A percentile compares a stretch with the other conserved stretches of the same genome.
Conservation (phyloP, 2,797 vertebrate genomes). For the Onychomys torridus region DNA sequence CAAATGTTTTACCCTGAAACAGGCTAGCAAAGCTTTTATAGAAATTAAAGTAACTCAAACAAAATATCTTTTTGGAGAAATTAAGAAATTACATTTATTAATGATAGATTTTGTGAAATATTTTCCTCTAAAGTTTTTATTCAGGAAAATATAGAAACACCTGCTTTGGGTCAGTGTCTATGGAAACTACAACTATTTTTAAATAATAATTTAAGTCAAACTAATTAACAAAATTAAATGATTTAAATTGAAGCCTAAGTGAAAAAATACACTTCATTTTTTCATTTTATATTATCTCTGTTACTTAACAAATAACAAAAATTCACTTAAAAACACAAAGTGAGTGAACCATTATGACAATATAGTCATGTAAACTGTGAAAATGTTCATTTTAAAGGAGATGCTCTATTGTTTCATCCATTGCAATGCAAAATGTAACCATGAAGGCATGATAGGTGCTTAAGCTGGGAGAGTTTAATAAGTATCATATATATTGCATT, state of each 20-base stretch:
- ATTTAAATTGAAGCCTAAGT: neutral
- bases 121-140: neutral
- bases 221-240: neutral
- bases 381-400: neutral
- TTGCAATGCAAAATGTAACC: neutral
- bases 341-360: neutral
- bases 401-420: neutral
- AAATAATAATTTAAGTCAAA: neutral
- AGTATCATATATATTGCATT: neutral
- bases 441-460: neutral
- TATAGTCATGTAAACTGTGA: neutral
- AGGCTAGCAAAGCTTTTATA: neutral
- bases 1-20: constrained; percentile 43
- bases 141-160: neutral
- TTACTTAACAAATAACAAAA: neutral
- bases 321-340: neutral
- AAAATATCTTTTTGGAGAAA: neutral
- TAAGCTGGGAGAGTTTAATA: neutral
- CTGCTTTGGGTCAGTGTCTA: neutral
- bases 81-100: neutral
- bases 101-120: neutral
- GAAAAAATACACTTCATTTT: neutral
- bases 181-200: neutral
- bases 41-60: neutral
- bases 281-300: neutral